These are phyloP conservation scores for Otis tarda DNA, from an alignment of 2,113 vertebrate genomes.

Conservation along the genomic window DNA sequence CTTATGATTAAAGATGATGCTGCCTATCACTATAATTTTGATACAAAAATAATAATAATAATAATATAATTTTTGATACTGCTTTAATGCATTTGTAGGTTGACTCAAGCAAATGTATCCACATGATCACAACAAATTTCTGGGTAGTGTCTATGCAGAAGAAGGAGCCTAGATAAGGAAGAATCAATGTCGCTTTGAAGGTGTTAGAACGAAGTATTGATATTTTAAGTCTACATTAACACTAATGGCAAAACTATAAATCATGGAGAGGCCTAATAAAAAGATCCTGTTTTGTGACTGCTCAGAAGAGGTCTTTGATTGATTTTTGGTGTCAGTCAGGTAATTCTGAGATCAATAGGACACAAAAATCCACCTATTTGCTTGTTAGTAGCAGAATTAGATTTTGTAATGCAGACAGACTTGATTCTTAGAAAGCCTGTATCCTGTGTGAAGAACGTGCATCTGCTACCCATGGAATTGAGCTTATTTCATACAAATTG, in stretches of 20 bases:
- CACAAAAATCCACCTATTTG: conserved; percentile 5
- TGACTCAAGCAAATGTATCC: background rate
- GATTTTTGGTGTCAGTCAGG: conserved; percentile 34
- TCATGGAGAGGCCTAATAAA: background rate
- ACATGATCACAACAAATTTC: background rate
- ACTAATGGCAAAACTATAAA: conserved; percentile 31
- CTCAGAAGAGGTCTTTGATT: background rate
- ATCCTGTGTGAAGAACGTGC: background rate
- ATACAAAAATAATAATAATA: too few relatives aligned
- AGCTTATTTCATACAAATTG: background rate
- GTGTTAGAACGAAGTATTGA: background rate
- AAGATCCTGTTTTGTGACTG: conserved; percentile 29
- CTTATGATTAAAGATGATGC: background rate
- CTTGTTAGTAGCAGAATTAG: background rate
- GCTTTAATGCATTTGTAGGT: background rate
- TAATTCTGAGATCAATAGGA: conserved; percentile 56
- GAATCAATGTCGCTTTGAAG: background rate
- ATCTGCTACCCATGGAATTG: background rate
- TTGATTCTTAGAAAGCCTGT: background rate
- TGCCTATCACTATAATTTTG: background rate
- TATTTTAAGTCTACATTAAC: background rate
- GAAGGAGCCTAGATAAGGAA: background rate
- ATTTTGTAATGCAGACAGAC: background rate
- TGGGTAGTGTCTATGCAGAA: background rate
- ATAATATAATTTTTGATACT: too few relatives aligned